phyloP scores from a whole-genome alignment of 2,113 vertebrate species.

The Malurus elegans region DNA sequence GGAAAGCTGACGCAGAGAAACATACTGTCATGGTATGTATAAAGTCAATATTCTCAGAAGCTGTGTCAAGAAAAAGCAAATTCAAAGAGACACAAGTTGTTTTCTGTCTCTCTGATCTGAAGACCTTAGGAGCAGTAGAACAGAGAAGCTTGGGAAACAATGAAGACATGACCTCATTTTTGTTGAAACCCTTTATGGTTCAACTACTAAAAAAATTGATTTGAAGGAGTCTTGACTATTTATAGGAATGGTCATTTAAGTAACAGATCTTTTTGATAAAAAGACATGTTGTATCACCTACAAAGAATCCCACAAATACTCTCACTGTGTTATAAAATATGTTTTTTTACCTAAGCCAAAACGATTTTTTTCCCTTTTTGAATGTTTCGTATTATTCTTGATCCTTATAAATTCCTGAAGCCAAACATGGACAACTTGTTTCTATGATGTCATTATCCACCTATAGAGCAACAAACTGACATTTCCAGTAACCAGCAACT shows the following conservation, averaged over 20 bases:
- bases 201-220: neutral
- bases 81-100: neutral
- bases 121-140: neutral
- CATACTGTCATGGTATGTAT: neutral
- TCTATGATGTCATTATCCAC: neutral
- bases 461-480: neutral
- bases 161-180: neutral
- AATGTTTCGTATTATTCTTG: neutral
- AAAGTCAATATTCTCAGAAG: neutral
- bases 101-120: neutral
- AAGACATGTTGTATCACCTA: neutral
- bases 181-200: neutral
- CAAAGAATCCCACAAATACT: neutral
- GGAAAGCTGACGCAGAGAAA: neutral
- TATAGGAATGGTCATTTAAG: neutral
- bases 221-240: neutral
- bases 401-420: neutral
- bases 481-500: neutral
- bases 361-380: neutral
- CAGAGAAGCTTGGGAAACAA: neutral
- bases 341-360: neutral
- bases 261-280: neutral
- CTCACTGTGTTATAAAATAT: neutral
- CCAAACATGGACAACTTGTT: neutral
- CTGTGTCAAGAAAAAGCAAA: neutral